Base-by-base conservation (phyloP, 2,888 invertebrate species). In the Lasius platythorax region DNA sequence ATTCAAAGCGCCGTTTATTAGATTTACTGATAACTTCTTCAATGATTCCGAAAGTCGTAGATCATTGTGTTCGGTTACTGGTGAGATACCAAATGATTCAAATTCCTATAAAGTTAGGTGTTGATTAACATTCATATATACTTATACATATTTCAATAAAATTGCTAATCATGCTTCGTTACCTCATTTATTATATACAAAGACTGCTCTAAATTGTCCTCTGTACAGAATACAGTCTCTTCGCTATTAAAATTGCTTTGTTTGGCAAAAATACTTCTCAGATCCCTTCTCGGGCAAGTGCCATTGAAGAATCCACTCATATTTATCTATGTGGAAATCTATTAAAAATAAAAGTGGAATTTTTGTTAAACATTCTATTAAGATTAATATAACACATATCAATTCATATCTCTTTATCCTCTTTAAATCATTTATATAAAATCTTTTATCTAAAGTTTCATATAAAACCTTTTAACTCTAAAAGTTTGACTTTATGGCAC, bases 151-250 rank as follows among this genome's bases (percentile, higher is more conserved):
- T 12, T 56, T 43, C 33, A 66, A 63, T 58, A 56, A 68, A 50
- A 28, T 58, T 61, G 11, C 5, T 15, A 2, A 11, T 30, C 18
- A 81, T 4, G 23, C 33, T 33, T 40, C n/a, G n/a, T 85, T 76
- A 92, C 92, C 89, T 92, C 92, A 15, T 90, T 87, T n/a, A 92
- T 75, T 11, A 85, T 89, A 28, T 75, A 76, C 67, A 92, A 82
- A 9, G 91, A 91, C 30, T 91, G 90, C 9, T 88, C 83, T 75
- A 92, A 88, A 87, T 91, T 91, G 11, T 90, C 85, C 3, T 78
- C 53, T 40, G 87, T 90, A 70, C 92, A 92, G 82, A 91, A 92
- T 37, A 84, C 66, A 12, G 30, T 53, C 53, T 84, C 88, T 12
- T 75, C 75, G 50, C 28, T 73, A 15, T 78, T 33, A 46, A 40